Evolutionary conservation across 2,888 invertebrate genomes (phyloP).

Genomic region (Drosophila rellima): DNA sequence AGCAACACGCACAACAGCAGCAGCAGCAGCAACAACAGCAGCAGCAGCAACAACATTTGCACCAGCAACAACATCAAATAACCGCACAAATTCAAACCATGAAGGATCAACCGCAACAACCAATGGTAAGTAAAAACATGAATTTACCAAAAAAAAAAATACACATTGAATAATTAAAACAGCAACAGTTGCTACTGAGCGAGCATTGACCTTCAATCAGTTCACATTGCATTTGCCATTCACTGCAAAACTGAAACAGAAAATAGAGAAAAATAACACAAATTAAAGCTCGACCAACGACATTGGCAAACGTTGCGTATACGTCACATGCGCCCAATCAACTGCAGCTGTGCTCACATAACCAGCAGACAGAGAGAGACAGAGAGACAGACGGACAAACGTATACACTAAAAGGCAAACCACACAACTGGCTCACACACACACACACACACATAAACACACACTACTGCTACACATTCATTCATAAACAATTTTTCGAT

Average conservation of each 20-base stretch:
- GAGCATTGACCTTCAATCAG: conserved; percentile 72
- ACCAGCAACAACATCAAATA: conserved; percentile 84
- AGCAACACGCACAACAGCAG: conserved; percentile 73
- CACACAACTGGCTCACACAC: conserved; percentile 33
- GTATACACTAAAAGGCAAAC: conserved; percentile 21
- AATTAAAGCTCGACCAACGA: conserved; percentile 31
- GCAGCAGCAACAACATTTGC: conserved; percentile 82
- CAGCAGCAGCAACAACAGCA: conserved; percentile 75
- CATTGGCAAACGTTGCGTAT: conserved; percentile 62
- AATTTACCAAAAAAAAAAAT: neutral
- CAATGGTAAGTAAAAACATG: conserved; percentile 84
- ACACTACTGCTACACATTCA: conserved; percentile 42
- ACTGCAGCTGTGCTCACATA: conserved; percentile 62
- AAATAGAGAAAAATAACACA: conserved; percentile 36
- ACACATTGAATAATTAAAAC: conserved; percentile 40
- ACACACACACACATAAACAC: conserved; percentile 16
- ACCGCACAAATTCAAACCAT: conserved; percentile 86
- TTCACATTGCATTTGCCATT: conserved; percentile 49
- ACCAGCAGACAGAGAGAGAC: conserved; percentile 19
- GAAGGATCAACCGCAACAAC: conserved; percentile 86
- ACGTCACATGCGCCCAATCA: conserved; percentile 60
- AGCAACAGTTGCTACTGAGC: conserved; percentile 18
- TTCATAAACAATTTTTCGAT: conserved; percentile 78
- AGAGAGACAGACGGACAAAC: conserved; percentile 6
- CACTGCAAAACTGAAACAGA: conserved; percentile 34